These are phyloP conservation scores for Octodonta nipae DNA, from an alignment of 2,888 invertebrate genomes.

Conservation along the genomic window DNA sequence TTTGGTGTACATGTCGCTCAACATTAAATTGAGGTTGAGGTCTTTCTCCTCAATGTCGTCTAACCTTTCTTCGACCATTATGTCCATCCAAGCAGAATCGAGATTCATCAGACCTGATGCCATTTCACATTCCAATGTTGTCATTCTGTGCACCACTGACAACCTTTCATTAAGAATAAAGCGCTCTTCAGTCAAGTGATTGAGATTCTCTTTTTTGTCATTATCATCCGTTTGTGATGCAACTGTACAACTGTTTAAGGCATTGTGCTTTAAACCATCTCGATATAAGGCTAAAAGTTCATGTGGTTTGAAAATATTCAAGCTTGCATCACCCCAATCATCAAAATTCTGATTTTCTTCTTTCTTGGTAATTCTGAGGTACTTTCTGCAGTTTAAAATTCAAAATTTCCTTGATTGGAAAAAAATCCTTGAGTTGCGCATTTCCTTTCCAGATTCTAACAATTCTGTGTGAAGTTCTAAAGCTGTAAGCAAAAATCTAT, in stretches of 20 bases:
- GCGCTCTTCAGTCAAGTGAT: too few relatives aligned
- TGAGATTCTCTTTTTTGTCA: slow-evolving; percentile 26
- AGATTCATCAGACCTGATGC: too few relatives aligned
- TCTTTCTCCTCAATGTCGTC: too few relatives aligned
- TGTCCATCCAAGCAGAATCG: too few relatives aligned
- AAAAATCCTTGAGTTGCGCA: slow-evolving; percentile 69
- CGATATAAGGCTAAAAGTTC: slow-evolving; percentile 57
- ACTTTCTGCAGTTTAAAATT: slow-evolving; percentile 50
- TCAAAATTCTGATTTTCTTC: slow-evolving; percentile 86
- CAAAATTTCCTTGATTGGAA: slow-evolving; percentile 79
- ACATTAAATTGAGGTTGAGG: too few relatives aligned
- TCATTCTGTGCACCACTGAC: too few relatives aligned
- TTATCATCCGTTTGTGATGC: slow-evolving; percentile 39
- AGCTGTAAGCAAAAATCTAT: slow-evolving; percentile 66
- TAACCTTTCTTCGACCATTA: too few relatives aligned
- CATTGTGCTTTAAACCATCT: slow-evolving; percentile 41
- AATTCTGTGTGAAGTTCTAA: slow-evolving; percentile 75
- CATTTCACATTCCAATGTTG: too few relatives aligned
- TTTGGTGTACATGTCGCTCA: too few relatives aligned
- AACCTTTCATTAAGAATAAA: too few relatives aligned
- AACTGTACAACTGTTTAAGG: slow-evolving; percentile 29
- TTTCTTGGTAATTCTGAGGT: too few relatives aligned
- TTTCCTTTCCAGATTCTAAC: slow-evolving; percentile 67
- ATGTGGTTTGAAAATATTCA: slow-evolving; percentile 70
- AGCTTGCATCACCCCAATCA: slow-evolving; percentile 83